Conservation (phyloP, 2,113 vertebrate species). For the Ginglymostoma cirratum region DNA sequence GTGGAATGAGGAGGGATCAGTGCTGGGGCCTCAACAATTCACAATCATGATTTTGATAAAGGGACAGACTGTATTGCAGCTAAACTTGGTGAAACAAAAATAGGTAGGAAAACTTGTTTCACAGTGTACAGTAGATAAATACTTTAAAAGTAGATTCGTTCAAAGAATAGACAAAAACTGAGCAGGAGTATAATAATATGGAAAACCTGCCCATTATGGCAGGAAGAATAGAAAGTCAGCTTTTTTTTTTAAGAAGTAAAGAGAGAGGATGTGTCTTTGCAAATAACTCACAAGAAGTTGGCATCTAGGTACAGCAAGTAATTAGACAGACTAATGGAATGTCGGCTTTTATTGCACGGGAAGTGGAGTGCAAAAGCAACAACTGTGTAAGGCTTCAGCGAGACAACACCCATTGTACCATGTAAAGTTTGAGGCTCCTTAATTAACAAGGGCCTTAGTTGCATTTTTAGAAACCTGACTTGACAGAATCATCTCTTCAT, state of each 20-base stretch:
- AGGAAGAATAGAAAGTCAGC: background rate
- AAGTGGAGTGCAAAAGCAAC: background rate
- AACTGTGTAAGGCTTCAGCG: background rate
- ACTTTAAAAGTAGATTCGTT: too few species aligned
- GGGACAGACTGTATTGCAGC: too few species aligned
- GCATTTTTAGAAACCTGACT: background rate
- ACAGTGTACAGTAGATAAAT: background rate
- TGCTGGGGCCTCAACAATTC: background rate
- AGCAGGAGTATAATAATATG: background rate
- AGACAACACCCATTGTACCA: background rate
- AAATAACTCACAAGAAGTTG: background rate
- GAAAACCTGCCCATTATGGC: background rate
- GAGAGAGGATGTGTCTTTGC: background rate
- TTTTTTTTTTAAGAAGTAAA: background rate
- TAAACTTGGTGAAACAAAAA: background rate
- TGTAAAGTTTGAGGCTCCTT: background rate
- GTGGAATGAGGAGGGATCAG: background rate
- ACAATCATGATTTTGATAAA: background rate
- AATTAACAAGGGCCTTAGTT: too few species aligned
- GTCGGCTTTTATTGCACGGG: background rate
- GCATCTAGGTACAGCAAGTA: background rate
- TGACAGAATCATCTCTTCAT: background rate
- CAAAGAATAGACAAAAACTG: background rate
- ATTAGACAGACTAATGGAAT: background rate
- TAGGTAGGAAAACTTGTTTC: background rate